Base-by-base conservation (phyloP, 2,113 vertebrate species). In the Saguinus imperator region DNA sequence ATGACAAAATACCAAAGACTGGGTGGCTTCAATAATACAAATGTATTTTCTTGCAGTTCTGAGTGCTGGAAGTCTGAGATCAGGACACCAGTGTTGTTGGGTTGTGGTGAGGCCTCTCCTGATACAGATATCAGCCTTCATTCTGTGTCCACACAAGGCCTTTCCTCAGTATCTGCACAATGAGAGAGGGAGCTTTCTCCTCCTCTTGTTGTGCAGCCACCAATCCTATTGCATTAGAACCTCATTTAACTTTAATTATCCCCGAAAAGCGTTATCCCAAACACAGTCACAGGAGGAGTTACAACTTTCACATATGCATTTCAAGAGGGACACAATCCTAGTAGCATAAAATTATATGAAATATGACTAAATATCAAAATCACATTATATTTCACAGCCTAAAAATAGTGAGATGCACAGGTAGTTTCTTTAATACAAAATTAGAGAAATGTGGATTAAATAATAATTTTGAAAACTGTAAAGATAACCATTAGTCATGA, bases 381-480 rank as follows among this genome's bases (percentile, higher is more conserved):
- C 11, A 50, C n/a, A 50, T 37, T 68, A 27, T 83, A 83, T 91
- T 87, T 70, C 29, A 29, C 43, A 68, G 0, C 1, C 7, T 48
- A 37, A 43, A 70, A 87, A 18, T 17, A 0, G 4, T 57, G 21
- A 66, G 25, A 58, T n/a, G 43, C 57, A 66, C 25, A 81, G 32
- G 2, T 27, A n/a, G 27, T n/a, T 52, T 86, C 3, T 68, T 58
- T 82, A 70, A 84, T 83, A n/a, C 23, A 61, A 92, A 87, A 23
- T 77, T 83, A 68, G 3, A 92, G 27, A 27, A 66, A 68, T 10
- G 18, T 18, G 7, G 1, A 79, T 87, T 66, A 87, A 68, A 66
- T 48, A 82, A 81, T 58, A 87, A 70, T 92, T 91, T 86, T 45
- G 3, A 32, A 87, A 91, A 81, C 77, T 21, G 35, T 68, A 58